phyloP scores from a whole-genome alignment of 2,888 invertebrate species.

The Diplolepis rosae region DNA sequence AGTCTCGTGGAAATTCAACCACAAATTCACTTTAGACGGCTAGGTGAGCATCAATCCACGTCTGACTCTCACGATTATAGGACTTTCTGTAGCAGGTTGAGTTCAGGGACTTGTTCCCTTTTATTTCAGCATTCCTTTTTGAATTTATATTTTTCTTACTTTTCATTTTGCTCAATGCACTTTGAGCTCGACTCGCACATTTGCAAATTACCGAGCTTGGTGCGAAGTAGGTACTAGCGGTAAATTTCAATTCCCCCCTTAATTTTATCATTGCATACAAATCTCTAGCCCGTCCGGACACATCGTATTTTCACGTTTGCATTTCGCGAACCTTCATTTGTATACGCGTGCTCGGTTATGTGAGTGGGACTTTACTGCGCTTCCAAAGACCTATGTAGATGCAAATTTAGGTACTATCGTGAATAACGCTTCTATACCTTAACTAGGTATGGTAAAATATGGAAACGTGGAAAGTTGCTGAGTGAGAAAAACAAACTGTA shows the following conservation, averaged over 20 bases:
- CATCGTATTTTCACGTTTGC: constrained; percentile 12
- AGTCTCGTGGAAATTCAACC: not conserved
- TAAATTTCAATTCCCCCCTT: constrained; percentile 50
- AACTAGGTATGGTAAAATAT: not conserved
- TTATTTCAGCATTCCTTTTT: not conserved
- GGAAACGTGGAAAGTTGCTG: not conserved
- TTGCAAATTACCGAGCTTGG: constrained; percentile 46
- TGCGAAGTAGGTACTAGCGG: constrained; percentile 35
- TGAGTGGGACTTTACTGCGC: not conserved
- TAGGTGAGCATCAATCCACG: not conserved
- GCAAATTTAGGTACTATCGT: not conserved
- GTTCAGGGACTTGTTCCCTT: not conserved
- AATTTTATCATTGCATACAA: constrained; percentile 54
- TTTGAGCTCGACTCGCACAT: constrained; percentile 17
- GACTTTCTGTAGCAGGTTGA: no score
- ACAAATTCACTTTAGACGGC: not conserved
- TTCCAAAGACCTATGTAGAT: not conserved
- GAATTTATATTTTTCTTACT: not conserved
- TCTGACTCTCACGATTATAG: not conserved
- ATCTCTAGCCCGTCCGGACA: constrained; percentile 45
- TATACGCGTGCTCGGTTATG: not conserved
- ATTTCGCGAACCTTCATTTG: constrained; percentile 1
- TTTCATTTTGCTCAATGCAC: constrained; percentile 37
- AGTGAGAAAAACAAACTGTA: not conserved
- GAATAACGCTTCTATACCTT: not conserved